Evolutionary conservation across 2,113 vertebrate species (phyloP).

Genomic region (Cettia cetti): DNA sequence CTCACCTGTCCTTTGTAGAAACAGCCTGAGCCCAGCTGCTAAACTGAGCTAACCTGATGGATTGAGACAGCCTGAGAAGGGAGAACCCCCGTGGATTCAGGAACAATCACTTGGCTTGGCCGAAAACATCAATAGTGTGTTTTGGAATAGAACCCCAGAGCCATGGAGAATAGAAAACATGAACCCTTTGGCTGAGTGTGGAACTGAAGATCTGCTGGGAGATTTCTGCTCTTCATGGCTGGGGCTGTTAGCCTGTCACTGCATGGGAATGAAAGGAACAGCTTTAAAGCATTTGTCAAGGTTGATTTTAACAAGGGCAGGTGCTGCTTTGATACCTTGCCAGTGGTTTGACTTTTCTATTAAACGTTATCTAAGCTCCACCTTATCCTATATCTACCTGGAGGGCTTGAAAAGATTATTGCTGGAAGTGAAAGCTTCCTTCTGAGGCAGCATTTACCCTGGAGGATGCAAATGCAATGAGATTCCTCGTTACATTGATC

Average conservation of each 20-base stretch:
- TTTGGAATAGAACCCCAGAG: not conserved
- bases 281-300: not conserved
- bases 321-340: not conserved
- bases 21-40: not conserved
- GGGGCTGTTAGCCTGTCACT: not conserved
- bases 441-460: not conserved
- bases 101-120: not conserved
- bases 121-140: not conserved
- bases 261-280: not conserved
- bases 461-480: not conserved
- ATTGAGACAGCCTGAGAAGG: not conserved
- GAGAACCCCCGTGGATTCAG: not conserved
- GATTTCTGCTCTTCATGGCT: not conserved
- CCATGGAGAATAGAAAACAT: not conserved
- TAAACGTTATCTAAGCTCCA: not conserved
- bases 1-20: not conserved
- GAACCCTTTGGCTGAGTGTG: not conserved
- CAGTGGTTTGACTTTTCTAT: not conserved
- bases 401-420: not conserved
- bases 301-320: not conserved
- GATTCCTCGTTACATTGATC: not conserved
- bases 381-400: not conserved
- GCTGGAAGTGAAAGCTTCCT: not conserved
- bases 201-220: not conserved
- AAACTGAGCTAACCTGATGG: not conserved